Evolutionary conservation across 2,797 vertebrate species (phyloP).

Genomic region (Syngnathus rostellatus): DNA sequence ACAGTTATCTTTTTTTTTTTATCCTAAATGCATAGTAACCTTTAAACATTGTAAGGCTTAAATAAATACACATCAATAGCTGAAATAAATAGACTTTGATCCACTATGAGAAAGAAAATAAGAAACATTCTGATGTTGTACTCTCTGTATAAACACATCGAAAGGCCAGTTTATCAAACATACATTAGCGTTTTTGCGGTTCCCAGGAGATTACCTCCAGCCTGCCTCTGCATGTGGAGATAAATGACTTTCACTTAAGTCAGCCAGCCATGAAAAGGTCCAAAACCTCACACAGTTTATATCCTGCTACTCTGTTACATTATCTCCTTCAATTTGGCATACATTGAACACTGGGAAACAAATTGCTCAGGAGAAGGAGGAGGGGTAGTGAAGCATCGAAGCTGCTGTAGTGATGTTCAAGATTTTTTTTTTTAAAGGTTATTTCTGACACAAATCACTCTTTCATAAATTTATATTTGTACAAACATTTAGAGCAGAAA

Average conservation of each 20-base stretch:
- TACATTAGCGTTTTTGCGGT: not conserved
- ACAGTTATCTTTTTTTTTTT: conserved; percentile 43
- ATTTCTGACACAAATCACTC: conserved; percentile 47
- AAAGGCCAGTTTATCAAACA: not conserved
- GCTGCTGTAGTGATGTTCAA: conserved; percentile 34
- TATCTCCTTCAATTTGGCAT: conserved; percentile 1
- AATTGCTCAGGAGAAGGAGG: conserved; percentile 11
- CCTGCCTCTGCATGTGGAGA: not conserved
- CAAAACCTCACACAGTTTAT: conserved; percentile 1
- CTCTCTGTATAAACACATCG: not conserved
- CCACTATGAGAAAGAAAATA: conserved; percentile 33
- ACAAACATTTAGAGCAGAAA: conserved; percentile 75
- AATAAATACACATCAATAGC: conserved; percentile 66
- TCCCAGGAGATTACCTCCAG: conserved; percentile 3
- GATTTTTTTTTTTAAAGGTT: conserved; percentile 64
- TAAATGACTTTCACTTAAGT: conserved; percentile 5
- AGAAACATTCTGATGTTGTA: conserved; percentile 5
- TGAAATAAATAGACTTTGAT: conserved; percentile 60
- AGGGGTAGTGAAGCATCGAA: conserved; percentile 12
- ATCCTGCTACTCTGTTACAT: not conserved
- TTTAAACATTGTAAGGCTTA: conserved; percentile 56
- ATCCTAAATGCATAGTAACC: conserved; percentile 66
- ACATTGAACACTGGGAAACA: conserved; percentile 2
- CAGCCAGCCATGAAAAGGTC: conserved; percentile 5
- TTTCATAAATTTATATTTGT: conserved; percentile 66